Percentiles rank a stretch among this genome's conserved stretches.
Evolutionary conservation across 2,113 vertebrate species (phyloP).

Genomic region (Lutjanus erythropterus): DNA sequence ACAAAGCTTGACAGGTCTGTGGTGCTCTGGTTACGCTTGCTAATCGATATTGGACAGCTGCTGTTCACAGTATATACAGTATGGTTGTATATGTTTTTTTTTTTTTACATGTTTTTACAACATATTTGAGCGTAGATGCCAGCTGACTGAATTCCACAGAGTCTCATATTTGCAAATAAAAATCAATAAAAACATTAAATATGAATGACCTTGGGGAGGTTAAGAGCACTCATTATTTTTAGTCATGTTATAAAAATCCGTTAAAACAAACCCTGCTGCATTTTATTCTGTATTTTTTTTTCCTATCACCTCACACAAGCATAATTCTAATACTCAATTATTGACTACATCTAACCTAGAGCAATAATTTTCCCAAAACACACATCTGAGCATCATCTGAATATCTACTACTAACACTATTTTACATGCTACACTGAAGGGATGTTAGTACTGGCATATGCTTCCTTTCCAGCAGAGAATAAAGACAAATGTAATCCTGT

Average conservation of each 20-base stretch:
- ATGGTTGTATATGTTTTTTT: background rate
- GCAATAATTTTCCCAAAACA: background rate
- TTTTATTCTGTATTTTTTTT: background rate
- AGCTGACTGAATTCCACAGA: background rate
- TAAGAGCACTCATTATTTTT: conserved; percentile 5
- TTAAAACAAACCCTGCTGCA: background rate
- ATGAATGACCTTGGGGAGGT: background rate
- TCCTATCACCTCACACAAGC: background rate
- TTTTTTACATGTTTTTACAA: background rate
- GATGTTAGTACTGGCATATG: conserved; percentile 26
- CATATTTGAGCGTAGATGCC: background rate
- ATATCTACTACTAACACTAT: background rate
- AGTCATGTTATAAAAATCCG: background rate
- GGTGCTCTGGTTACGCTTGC: no score
- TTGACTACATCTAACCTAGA: conserved; percentile 20
- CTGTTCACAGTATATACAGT: no score
- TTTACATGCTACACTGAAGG: conserved; percentile 3
- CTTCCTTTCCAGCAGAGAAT: conserved; percentile 49
- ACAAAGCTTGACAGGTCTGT: no score
- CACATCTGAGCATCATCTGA: conserved; percentile 12
- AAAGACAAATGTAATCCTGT: conserved; percentile 60
- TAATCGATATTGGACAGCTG: no score
- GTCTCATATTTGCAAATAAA: conserved; percentile 8
- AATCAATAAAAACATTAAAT: background rate
- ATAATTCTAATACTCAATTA: background rate